A percentile compares a stretch with the other conserved stretches of the same genome.
These are phyloP conservation scores for Gastrophysa polygoni DNA, from an alignment of 2,888 invertebrate species.

Conservation along the genomic window DNA sequence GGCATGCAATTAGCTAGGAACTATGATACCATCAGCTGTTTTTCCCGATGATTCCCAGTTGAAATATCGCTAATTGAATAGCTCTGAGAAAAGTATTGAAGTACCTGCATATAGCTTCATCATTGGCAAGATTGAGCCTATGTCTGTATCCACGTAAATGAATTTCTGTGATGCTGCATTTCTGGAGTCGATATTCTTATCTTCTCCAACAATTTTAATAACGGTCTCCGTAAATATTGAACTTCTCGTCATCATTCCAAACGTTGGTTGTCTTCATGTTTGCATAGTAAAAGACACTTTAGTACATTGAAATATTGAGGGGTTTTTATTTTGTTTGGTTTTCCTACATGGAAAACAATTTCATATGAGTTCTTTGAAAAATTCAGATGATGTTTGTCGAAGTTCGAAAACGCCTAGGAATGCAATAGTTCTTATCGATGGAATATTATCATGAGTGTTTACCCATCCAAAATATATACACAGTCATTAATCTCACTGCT, in stretches of 20 bases:
- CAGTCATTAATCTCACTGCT: no score
- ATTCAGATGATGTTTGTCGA: not conserved
- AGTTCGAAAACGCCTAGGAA: not conserved
- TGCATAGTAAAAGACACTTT: slow-evolving; percentile 25
- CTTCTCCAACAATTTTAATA: not conserved
- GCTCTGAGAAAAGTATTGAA: not conserved
- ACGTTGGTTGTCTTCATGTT: slow-evolving; percentile 24
- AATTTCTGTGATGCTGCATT: not conserved
- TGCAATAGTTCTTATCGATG: not conserved
- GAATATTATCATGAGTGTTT: no score
- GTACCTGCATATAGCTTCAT: not conserved
- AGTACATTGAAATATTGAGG: slow-evolving; percentile 1
- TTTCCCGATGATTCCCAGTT: not conserved
- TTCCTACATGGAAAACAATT: not conserved
- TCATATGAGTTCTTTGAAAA: slow-evolving; percentile 2
- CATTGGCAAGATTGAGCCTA: not conserved
- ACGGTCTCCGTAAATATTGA: slow-evolving; percentile 26
- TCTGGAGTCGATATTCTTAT: slow-evolving; percentile 3
- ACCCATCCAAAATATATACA: no score
- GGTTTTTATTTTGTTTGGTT: slow-evolving; percentile 9
- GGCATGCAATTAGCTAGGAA: not conserved
- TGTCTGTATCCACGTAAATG: not conserved
- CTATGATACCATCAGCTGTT: not conserved
- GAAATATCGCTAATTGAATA: not conserved
- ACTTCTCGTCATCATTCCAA: slow-evolving; percentile 25